Evolutionary conservation across 1,140 invertebrate genomes (phyloP).

Genomic region (Onthophagus taurus): DNA sequence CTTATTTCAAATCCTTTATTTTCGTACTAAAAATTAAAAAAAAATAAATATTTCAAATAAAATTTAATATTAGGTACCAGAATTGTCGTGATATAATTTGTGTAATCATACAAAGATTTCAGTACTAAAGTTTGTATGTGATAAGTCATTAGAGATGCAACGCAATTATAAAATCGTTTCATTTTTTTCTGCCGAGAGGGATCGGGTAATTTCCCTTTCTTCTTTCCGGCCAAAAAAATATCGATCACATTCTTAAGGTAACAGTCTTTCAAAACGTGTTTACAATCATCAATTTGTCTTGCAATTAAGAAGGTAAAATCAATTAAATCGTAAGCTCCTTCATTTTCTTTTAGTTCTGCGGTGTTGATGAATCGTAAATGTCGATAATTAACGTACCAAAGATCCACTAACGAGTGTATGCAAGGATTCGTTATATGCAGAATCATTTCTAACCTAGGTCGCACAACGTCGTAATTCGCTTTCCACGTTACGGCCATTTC

Average conservation of each 20-base stretch:
- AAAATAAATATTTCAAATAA: conserved; percentile 11
- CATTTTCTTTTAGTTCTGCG: conserved; percentile 42
- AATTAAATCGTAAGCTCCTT: conserved; percentile 50
- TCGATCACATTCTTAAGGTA: conserved; percentile 56
- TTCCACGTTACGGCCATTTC: conserved; percentile 56
- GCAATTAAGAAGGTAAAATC: conserved; percentile 48
- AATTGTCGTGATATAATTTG: conserved; percentile 64
- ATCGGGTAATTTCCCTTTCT: conserved; percentile 64
- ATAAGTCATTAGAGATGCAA: conserved; percentile 77
- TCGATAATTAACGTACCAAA: conserved; percentile 62
- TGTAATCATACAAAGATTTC: conserved; percentile 70
- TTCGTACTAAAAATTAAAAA: conserved; percentile 41
- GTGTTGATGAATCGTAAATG: conserved; percentile 39
- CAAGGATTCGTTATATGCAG: conserved; percentile 75
- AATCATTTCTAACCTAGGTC: conserved; percentile 46
- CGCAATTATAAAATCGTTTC: conserved; percentile 72
- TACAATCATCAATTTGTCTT: conserved; percentile 49
- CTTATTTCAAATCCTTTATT: conserved; percentile 70
- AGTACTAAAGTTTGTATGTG: conserved; percentile 71
- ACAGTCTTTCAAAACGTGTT: conserved; percentile 43
- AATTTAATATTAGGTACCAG: conserved; percentile 43
- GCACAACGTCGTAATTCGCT: conserved; percentile 41
- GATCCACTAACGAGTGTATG: conserved; percentile 66
- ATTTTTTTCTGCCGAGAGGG: conserved; percentile 53
- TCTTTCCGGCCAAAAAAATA: conserved; percentile 59